Evolutionary conservation across 2,113 vertebrate species (phyloP), one percentile per base, ranked within the genome.

Genomic region (Astatotilapia flaviijosephi): DNA sequence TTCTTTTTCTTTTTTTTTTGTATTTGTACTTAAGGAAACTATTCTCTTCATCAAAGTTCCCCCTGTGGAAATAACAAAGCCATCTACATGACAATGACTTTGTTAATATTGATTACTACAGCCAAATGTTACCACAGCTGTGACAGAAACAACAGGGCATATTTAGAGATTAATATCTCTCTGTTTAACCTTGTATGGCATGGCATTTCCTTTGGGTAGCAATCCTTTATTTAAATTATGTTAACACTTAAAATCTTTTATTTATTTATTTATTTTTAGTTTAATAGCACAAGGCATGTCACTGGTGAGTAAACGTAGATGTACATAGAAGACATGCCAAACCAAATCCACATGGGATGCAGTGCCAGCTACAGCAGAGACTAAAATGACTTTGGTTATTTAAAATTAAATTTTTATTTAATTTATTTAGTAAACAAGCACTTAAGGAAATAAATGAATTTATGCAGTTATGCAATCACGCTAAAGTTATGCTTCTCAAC

Each of bases 91-190:
- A 65, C 33, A 65, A 6, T 21, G 81, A 49, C 81, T 88, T 83
- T 88, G 86, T 90, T 82, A 88, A 84, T 53, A 77, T 56, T 28
- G 79, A 86, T 92, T 86, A 85, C 56, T 83, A 82, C 60, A 77
- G 60, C 54, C 33, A 60, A 3, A 85, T 56, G 73, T 85, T 28
- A 65, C 82, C 70, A 68, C 79, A 65, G 70, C 33, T 73, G 47
- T 68, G 82, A 88, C 58, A 68, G 31, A 55, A 62, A 81, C 77
- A 82, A 17, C 6, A 14, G 31, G 10, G 60, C 60, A 9, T 21
- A 19, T 65, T n/a, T 35, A 35, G 19, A 65, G 31, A 12, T 37
- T 35, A 37, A 35, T 35, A 35, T n/a, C n/a, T 14, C 7, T 42
- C n/a, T 40, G 62, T 40, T 68, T 65, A 21, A 65, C 10, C 33